Evolutionary conservation across 2,888 invertebrate species (phyloP), one percentile per base, ranked within the genome.

Genomic region (Graphium colonna): DNA sequence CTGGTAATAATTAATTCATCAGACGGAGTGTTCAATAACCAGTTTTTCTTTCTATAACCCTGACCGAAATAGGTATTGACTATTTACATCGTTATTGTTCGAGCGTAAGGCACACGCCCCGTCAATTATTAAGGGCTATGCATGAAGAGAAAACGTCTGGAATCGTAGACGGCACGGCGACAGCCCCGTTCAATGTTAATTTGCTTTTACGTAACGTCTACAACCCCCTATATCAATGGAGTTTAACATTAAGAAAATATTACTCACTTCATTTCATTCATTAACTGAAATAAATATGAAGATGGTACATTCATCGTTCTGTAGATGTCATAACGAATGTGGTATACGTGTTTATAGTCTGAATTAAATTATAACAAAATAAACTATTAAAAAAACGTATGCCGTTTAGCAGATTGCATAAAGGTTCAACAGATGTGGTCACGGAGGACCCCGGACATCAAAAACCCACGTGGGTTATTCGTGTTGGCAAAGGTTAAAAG

Each of bases 151-250:
- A 16, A 13, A 44, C 16, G 31, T 40, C 51, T 40, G 45, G 40
- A 4, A 51, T 42, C 39, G 21, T 26, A 51, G 44, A 51, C 51
- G 17, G 44, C 12, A 12, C 28, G 51, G 44, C 51, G 43, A 36
- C 51, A 16, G 18, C 42, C 13, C 9, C 43, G 38, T 15, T 26
- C 39, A 15, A 16, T 40, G 41, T 46, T 46, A 36, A 46, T 46
- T 21, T 16, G 12, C 31, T n/a, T 48, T 52, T 52, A 52, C 47
- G 43, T 43, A 52, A 52, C 41, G 21, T n/a, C n/a, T n/a, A 21
- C 21, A 3, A 21, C 2, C 21, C 5, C 21, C 21, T 21, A 21
- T 21, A 5, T 21, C 3, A 21, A 21, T 5, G 21, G 21, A 21
- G 21, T 21, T 21, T 3, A 5, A 21, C 5, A 21, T 21, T 5